Percentiles rank a stretch among this genome's conserved stretches.
Conservation (phyloP, 2,888 invertebrate genomes). For the Iphiclides podalirius region DNA sequence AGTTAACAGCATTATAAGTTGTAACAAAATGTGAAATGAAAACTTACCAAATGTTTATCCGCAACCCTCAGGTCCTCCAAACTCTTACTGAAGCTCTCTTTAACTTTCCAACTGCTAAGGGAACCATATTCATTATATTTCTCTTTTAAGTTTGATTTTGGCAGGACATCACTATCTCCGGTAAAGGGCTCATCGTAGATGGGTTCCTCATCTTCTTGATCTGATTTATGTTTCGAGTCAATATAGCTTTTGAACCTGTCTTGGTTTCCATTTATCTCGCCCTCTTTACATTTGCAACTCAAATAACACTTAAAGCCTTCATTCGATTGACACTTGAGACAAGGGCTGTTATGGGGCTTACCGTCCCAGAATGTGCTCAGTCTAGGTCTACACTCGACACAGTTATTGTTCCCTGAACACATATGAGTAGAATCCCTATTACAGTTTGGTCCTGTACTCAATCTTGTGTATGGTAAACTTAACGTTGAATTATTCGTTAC, state of each 20-base stretch:
- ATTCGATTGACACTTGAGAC: slow-evolving; percentile 50
- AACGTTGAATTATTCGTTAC: slow-evolving; percentile 52
- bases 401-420: slow-evolving; percentile 51
- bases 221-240: slow-evolving; percentile 49
- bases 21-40: slow-evolving; percentile 19
- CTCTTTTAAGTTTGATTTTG: slow-evolving; percentile 17
- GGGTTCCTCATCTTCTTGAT: slow-evolving; percentile 70
- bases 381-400: slow-evolving; percentile 28
- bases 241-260: slow-evolving; percentile 64
- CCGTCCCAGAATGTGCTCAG: slow-evolving; percentile 37
- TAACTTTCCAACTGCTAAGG: slow-evolving; percentile 44
- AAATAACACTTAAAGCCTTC: slow-evolving; percentile 65
- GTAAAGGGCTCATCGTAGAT: slow-evolving; percentile 82
- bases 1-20: too few species aligned
- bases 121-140: slow-evolving; percentile 48
- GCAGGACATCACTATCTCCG: slow-evolving; percentile 30
- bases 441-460: slow-evolving; percentile 41
- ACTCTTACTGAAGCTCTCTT: slow-evolving; percentile 45
- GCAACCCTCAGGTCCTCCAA: slow-evolving; percentile 49
- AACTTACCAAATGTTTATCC: slow-evolving; percentile 44
- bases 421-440: slow-evolving; percentile 37
- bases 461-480: slow-evolving; percentile 62
- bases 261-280: slow-evolving; percentile 49
- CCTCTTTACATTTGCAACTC: slow-evolving; percentile 51
- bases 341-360: slow-evolving; percentile 34